Conservation (phyloP, 2,797 vertebrate species). For the Pseudochirops corinnae region DNA sequence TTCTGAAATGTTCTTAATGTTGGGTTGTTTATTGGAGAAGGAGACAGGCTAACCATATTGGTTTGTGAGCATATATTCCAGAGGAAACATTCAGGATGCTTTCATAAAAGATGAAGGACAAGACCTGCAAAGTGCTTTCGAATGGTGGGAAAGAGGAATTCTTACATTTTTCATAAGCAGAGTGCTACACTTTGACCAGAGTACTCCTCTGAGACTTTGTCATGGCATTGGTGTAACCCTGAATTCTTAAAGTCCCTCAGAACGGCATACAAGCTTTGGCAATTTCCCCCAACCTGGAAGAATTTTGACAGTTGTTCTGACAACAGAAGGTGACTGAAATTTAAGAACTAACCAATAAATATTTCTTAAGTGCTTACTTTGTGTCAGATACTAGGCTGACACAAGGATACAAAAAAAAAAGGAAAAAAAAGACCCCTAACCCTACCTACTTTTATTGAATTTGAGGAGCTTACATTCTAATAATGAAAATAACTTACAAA, state of each 20-base stretch:
- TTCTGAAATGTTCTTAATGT: background rate
- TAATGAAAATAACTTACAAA: background rate
- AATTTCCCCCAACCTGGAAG: background rate
- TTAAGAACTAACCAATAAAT: background rate
- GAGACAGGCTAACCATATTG: background rate
- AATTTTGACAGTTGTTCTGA: background rate
- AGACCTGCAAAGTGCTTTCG: background rate
- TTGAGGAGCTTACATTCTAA: background rate
- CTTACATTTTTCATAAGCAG: background rate
- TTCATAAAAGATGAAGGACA: background rate
- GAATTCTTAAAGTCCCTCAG: background rate
- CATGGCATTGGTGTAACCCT: too few species aligned
- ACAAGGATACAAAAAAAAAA: background rate
- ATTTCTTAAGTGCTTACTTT: background rate
- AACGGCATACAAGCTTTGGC: background rate
- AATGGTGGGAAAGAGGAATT: background rate
- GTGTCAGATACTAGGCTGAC: too few species aligned
- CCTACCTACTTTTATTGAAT: background rate
- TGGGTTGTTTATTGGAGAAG: background rate
- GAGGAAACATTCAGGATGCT: background rate
- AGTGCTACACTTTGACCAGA: background rate
- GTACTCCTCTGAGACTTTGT: background rate
- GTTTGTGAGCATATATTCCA: background rate
- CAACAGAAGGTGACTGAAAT: background rate
- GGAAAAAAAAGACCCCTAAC: too few species aligned